phyloP scores from a whole-genome alignment of 2,888 invertebrate genomes.

The Oligia latruncula region DNA sequence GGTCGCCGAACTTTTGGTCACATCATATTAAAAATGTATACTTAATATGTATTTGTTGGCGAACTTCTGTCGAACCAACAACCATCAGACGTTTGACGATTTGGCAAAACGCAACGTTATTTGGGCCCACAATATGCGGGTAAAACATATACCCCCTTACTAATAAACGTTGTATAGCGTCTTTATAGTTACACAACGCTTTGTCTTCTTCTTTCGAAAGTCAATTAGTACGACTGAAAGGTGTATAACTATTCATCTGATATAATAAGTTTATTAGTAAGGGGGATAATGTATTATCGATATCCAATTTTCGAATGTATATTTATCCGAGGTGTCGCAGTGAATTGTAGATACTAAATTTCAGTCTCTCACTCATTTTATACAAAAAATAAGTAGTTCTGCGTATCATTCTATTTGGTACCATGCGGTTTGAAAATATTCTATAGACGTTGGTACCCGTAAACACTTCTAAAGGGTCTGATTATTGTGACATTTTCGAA shows the following conservation, averaged over 20 bases:
- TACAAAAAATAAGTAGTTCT: conserved; percentile 2
- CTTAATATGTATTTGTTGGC: conserved; percentile 2
- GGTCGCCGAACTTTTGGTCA: conserved; percentile 8
- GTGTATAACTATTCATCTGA: too few species aligned
- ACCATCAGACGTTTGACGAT: neutral
- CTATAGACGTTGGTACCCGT: neutral
- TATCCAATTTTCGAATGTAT: too few species aligned
- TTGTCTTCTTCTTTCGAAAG: too few species aligned
- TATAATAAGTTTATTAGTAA: too few species aligned
- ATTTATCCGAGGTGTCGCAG: neutral
- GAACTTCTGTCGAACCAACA: conserved; percentile 4
- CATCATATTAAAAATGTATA: conserved; percentile 11
- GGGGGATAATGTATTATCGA: too few species aligned
- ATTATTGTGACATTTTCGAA: neutral
- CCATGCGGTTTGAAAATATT: neutral
- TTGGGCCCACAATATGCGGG: neutral
- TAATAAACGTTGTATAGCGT: too few species aligned
- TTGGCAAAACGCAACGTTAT: conserved; percentile 12
- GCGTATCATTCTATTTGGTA: neutral
- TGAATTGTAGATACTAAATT: neutral
- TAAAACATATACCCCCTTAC: neutral
- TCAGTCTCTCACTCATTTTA: neutral
- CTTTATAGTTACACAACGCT: too few species aligned
- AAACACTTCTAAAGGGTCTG: neutral
- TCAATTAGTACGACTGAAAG: too few species aligned